Evolutionary conservation across 2,797 vertebrate species (phyloP), one percentile per base, ranked within the genome.

Genomic region (Enteromius mattozi): DNA sequence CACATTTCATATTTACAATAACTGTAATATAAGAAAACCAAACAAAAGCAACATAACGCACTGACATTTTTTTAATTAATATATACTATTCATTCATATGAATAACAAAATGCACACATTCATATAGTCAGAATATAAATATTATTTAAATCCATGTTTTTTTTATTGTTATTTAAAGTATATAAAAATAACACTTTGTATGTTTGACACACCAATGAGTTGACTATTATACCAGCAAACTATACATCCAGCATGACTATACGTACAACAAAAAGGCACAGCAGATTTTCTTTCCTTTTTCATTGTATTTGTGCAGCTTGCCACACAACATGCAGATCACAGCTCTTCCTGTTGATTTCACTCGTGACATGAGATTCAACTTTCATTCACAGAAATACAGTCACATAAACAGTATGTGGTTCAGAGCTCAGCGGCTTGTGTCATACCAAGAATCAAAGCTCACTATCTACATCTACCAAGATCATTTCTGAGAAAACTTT

Each of bases 321-420:
- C 14, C 8, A 42, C 21, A 30, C 51, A 33, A 19, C 8, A 3
- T 54, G 59, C 45, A 37, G 47, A 47, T 6, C 7, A 49, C 2
- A 45, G 17, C 27, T 42, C 82, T 78, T 84, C 75, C 66, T 84
- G 82, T 77, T 77, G 33, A 69, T 17, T 42, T 21, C 6, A 1
- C 8, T 30, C 2, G 0, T 54, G 47, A 76, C 61, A 77, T n/a
- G 13, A 65, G 42, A 51, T 59, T 69, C 24, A 77, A 83, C 74
- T 68, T 83, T 84, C 75, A 84, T 84, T 84, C 82, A 84, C 19
- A 79, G 82, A 71, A 84, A 71, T 8, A 27, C 27, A 69, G 65
- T 33, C 3, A 1, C 30, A 21, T 6, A 68, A 17, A 63, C 56
- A n/a, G 54, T 16, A 0, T 65, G 72, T 56, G 47, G 72, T 77